Base-by-base conservation (phyloP, 1,140 invertebrate species). In the Idris sp. region DNA sequence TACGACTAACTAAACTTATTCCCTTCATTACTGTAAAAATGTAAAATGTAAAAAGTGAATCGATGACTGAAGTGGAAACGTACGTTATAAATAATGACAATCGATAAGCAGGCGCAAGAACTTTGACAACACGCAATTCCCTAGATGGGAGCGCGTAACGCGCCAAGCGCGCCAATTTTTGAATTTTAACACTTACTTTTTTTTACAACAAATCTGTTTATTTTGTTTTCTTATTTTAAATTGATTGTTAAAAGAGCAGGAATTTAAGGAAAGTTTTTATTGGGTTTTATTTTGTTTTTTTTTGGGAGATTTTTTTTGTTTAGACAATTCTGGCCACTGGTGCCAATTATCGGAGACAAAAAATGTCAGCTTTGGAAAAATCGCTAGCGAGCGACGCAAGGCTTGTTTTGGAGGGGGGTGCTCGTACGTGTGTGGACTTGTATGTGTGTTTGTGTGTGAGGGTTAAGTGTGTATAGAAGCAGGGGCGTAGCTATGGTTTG, bases 61-160 rank as follows among this genome's bases (percentile, higher is more conserved):
- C 86, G 85, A 88, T 88, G 86, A 87, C 85, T 86, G 86, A 86
- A 88, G 86, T 87, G 85, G 86, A 86, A 86, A 86, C 84, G 86
- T 86, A 87, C 84, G 85, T 86, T 86, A 86, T 87, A 87, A 86
- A 87, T 88, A 87, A 87, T 87, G 86, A 88, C 85, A 88, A 88
- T 87, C 86, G 86, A 88, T 88, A 87, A 81, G 69, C 86, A 83
- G 82, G 79, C 59, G 31, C 76, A 51, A 61, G 62, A 85, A 76
- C 74, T 7, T 38, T 40, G 9, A 14, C 11, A 14, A 8, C 31
- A 41, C 48, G 75, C 84, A 86, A 81, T 68, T 81, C 77, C 77
- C 84, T 80, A 84, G 81, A n/a, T n/a, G n/a, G n/a, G n/a, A n/a
- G n/a, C n/a, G n/a, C n/a, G n/a, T n/a, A n/a, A n/a, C n/a, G n/a